Evolutionary conservation across 2,797 vertebrate genomes (phyloP).

Genomic region (Remorina albescens): DNA sequence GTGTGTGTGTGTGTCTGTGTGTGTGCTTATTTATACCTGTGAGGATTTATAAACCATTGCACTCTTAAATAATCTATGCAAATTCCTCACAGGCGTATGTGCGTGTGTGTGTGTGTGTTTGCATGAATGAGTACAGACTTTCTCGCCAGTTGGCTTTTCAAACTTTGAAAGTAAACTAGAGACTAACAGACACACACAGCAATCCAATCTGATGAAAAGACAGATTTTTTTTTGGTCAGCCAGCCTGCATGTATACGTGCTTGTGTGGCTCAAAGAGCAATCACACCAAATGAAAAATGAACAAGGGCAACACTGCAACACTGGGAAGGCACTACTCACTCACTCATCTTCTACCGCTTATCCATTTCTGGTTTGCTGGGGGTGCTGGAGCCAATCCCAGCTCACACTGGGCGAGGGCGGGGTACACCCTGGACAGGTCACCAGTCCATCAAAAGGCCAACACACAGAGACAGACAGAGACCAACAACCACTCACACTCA

Average conservation of each 20-base stretch:
- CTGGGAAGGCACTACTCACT: constrained; percentile 40
- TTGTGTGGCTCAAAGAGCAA: constrained; percentile 42
- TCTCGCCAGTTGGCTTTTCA: constrained; percentile 44
- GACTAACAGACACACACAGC: constrained; percentile 14
- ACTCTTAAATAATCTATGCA: constrained; percentile 17
- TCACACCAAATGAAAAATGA: constrained; percentile 54
- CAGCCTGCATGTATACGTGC: constrained; percentile 7
- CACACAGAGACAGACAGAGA: too few relatives aligned
- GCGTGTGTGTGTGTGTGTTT: constrained; percentile 1
- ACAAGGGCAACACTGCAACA: constrained; percentile 42
- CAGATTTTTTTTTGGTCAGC: constrained; percentile 19
- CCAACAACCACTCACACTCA: too few relatives aligned
- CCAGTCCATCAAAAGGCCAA: too few relatives aligned
- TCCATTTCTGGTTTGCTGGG: too few relatives aligned
- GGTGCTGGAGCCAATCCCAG: too few relatives aligned
- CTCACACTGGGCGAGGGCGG: too few relatives aligned
- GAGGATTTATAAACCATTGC: constrained; percentile 3
- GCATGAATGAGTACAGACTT: background rate
- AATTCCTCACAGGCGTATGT: constrained; percentile 1
- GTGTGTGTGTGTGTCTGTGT: background rate
- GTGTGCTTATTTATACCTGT: constrained; percentile 12
- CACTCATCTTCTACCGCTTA: too few relatives aligned
- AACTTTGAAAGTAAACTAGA: constrained; percentile 35
- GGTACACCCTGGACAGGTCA: too few relatives aligned
- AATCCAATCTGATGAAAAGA: constrained; percentile 54